These are phyloP conservation scores for Chrysopa pallens DNA, from an alignment of 1,140 invertebrate genomes.

Conservation along the genomic window DNA sequence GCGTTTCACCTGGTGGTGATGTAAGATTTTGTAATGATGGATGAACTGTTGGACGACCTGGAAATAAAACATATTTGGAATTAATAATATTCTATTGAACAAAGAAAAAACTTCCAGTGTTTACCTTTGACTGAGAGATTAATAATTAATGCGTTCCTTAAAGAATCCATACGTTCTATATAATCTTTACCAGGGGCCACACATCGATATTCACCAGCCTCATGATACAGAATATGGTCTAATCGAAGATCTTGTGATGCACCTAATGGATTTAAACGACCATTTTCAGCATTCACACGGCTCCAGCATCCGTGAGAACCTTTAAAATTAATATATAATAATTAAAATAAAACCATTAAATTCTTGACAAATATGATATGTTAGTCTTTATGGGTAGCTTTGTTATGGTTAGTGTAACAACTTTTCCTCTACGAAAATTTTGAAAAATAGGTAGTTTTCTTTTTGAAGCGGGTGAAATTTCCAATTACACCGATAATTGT, in stretches of 20 bases:
- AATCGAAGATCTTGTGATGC: slow-evolving; percentile 37
- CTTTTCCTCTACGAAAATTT: no score
- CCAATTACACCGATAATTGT: no score
- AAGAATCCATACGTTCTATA: slow-evolving; percentile 26
- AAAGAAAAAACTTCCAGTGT: background rate
- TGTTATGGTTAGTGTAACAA: no score
- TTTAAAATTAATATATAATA: no score
- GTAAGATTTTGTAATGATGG: slow-evolving; percentile 28
- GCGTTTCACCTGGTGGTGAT: slow-evolving; percentile 29
- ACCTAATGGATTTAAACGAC: slow-evolving; percentile 38
- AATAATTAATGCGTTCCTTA: slow-evolving; percentile 23
- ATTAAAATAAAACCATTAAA: no score
- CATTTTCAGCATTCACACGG: slow-evolving; percentile 31
- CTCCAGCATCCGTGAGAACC: slow-evolving; percentile 33
- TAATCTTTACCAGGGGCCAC: slow-evolving; percentile 37
- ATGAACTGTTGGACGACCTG: slow-evolving; percentile 27
- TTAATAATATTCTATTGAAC: background rate
- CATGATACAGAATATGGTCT: slow-evolving; percentile 54
- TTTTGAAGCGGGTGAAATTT: no score
- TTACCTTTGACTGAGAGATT: slow-evolving; percentile 28
- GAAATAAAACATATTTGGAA: slow-evolving; percentile 6
- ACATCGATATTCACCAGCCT: slow-evolving; percentile 57
- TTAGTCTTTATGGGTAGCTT: no score
- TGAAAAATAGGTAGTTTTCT: no score
- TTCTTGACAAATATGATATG: no score